Conservation (phyloP, 37 sponge, comb jelly and placozoan species). For the Corticium candelabrum region DNA sequence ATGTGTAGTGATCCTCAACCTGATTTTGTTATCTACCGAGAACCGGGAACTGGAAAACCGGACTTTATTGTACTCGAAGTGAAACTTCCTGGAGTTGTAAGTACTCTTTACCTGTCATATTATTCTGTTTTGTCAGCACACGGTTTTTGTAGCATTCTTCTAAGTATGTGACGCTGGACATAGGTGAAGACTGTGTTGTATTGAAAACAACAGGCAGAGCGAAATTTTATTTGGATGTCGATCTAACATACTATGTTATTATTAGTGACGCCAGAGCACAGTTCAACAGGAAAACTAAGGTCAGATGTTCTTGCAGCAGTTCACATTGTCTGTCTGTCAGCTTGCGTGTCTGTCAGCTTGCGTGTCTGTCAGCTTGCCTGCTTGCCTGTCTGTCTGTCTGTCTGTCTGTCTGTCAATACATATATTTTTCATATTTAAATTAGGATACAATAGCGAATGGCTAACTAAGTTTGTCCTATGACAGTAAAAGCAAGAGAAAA, state of each 20-base stretch:
- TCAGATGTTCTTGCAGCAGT: too few species aligned
- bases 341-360: too few species aligned
- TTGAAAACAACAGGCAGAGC: constrained; percentile 45
- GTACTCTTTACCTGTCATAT: constrained; percentile 1
- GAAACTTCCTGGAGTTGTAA: constrained; percentile 71
- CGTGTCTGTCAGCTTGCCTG: too few species aligned
- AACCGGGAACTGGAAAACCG: constrained; percentile 67
- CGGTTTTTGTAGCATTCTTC: constrained; percentile 20
- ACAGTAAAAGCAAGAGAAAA: too few species aligned
- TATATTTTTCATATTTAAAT: too few species aligned
- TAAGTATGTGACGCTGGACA: constrained; percentile 42
- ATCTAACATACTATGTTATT: constrained; percentile 65
- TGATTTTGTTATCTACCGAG: constrained; percentile 54
- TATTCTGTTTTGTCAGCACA: neutral
- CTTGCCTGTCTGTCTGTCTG: too few species aligned
- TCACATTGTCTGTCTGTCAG: too few species aligned
- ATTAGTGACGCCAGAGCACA: constrained; percentile 57
- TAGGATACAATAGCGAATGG: too few species aligned
- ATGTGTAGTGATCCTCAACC: constrained; percentile 38
- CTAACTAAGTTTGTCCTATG: too few species aligned
- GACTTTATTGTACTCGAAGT: constrained; percentile 74
- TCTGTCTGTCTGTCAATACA: too few species aligned
- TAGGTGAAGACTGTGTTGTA: constrained; percentile 78
- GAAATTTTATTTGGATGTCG: constrained; percentile 58
- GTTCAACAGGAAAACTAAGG: constrained; percentile 51